Conservation (phyloP, 2,797 vertebrate species). For the Craterocephalus amniculus region DNA sequence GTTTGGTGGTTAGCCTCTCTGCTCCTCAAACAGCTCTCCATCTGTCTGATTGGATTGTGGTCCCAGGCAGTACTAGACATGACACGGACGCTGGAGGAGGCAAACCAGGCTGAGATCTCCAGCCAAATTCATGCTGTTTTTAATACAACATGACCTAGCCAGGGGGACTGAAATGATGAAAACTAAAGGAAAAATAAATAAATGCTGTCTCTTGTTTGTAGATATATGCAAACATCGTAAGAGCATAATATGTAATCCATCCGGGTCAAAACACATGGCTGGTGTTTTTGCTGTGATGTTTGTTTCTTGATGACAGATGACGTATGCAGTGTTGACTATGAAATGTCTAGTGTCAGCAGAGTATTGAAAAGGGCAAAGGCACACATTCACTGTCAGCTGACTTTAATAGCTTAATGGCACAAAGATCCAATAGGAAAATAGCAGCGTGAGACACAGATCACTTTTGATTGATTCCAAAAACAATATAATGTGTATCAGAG, state of each 20-base stretch:
- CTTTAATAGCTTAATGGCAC: constrained; percentile 52
- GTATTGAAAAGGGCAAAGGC: constrained; percentile 40
- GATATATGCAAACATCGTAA: constrained; percentile 38
- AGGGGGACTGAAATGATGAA: constrained; percentile 44
- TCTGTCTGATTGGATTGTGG: constrained; percentile 84
- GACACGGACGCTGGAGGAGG: constrained; percentile 62
- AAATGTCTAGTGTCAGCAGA: constrained; percentile 48
- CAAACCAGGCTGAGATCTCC: constrained; percentile 43
- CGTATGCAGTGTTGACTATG: constrained; percentile 33
- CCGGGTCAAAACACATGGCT: constrained; percentile 34
- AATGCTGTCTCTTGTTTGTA: constrained; percentile 23
- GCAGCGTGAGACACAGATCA: constrained; percentile 38
- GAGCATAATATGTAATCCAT: constrained; percentile 32
- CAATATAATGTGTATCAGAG: constrained; percentile 28
- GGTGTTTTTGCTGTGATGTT: constrained; percentile 28
- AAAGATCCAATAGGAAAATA: constrained; percentile 44
- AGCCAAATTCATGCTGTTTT: constrained; percentile 60
- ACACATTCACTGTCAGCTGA: constrained; percentile 43
- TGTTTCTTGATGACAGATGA: constrained; percentile 50
- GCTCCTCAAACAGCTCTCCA: constrained; percentile 79
- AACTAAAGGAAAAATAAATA: constrained; percentile 28
- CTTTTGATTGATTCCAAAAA: constrained; percentile 61
- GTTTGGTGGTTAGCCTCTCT: constrained; percentile 48
- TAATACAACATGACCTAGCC: constrained; percentile 69
- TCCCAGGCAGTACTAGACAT: constrained; percentile 71